phyloP scores from a whole-genome alignment of 2,888 invertebrate species.

The Allolobophora icterica region DNA sequence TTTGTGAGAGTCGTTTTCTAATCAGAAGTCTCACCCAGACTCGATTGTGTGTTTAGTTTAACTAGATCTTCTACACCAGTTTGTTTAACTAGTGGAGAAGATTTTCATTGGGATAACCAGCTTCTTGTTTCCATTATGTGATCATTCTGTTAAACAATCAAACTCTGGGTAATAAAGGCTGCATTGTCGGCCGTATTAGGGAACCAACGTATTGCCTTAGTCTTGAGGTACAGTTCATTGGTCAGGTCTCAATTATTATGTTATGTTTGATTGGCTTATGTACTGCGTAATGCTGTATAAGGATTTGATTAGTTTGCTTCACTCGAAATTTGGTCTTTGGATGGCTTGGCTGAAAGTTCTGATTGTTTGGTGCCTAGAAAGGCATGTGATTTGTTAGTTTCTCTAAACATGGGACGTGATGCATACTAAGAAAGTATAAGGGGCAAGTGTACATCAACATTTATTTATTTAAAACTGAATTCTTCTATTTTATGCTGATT shows the following conservation, averaged over 20 bases:
- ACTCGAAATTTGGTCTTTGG: background rate
- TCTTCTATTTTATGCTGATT: background rate
- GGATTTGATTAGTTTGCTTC: background rate
- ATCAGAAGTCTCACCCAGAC: background rate
- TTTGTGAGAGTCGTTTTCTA: constrained; percentile 1
- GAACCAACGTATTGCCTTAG: background rate
- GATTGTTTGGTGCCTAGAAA: background rate
- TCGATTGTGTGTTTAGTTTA: background rate
- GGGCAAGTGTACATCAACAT: background rate
- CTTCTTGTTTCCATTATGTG: background rate
- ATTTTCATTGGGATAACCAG: background rate
- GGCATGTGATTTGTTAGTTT: background rate
- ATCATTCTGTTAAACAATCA: background rate
- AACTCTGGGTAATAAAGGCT: background rate
- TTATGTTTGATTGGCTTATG: background rate
- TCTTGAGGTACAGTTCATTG: background rate
- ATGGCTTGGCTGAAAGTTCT: background rate
- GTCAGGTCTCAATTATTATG: background rate
- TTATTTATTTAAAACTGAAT: background rate
- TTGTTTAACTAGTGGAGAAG: background rate
- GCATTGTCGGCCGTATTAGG: background rate
- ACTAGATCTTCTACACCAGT: no score
- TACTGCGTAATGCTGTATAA: background rate
- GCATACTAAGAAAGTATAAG: background rate
- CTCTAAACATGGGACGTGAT: background rate